These are phyloP conservation scores for Montifringilla adamsi DNA, from an alignment of 2,113 vertebrate species.

Conservation along the genomic window DNA sequence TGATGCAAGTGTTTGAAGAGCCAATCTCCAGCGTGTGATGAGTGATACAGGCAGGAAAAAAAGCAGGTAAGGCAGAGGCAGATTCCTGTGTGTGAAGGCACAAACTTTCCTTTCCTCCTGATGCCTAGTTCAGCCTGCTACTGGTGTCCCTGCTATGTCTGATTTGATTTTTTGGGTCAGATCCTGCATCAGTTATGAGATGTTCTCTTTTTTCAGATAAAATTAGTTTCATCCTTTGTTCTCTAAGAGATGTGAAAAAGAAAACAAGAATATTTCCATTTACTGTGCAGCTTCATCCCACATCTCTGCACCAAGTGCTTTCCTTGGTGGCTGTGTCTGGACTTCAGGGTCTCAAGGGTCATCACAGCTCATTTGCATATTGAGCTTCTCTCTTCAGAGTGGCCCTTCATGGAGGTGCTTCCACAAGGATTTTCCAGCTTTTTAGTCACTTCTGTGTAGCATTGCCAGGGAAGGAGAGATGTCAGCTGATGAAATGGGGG, in stretches of 20 bases:
- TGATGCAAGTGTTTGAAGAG: background rate
- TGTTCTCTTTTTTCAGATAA: background rate
- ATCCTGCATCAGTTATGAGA: background rate
- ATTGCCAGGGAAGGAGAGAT: background rate
- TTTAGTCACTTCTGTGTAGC: background rate
- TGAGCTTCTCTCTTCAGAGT: background rate
- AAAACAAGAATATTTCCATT: background rate
- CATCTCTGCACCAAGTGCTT: background rate
- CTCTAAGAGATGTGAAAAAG: background rate
- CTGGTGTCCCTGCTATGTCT: background rate
- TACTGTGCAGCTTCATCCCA: background rate
- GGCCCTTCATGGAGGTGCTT: background rate
- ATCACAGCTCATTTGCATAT: background rate
- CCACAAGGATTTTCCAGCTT: background rate
- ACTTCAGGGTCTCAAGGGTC: background rate
- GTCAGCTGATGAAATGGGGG: background rate
- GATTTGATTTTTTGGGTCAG: conserved; percentile 17
- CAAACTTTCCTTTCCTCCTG: background rate
- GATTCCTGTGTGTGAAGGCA: background rate
- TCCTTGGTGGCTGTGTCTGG: background rate
- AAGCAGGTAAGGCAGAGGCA: background rate
- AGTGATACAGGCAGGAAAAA: background rate
- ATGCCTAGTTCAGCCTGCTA: background rate
- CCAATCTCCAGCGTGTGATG: background rate
- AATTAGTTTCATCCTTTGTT: conserved; percentile 14